Conservation (phyloP, 2,888 invertebrate genomes). For the Agrypnus murinus region DNA sequence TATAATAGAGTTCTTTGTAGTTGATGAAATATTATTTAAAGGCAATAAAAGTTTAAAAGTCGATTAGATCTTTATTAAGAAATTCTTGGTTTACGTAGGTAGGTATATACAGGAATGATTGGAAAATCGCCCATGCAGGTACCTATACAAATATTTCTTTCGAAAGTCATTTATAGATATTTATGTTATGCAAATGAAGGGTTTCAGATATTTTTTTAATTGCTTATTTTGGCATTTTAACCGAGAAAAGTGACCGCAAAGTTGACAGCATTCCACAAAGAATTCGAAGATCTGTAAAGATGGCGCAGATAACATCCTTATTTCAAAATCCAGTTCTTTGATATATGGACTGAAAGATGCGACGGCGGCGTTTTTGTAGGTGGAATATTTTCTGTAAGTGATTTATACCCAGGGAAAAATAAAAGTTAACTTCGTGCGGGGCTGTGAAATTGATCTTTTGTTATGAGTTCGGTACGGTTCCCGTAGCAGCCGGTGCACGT, state of each 20-base stretch:
- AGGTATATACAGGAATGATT: too few relatives aligned
- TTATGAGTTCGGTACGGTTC: slow-evolving; percentile 34
- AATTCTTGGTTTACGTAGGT: too few relatives aligned
- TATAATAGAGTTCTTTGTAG: too few relatives aligned
- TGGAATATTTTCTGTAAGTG: slow-evolving; percentile 34
- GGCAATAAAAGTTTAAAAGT: too few relatives aligned
- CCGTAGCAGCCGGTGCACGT: slow-evolving; percentile 20
- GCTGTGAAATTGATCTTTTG: slow-evolving; percentile 49
- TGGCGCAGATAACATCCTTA: slow-evolving; percentile 8
- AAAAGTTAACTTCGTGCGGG: slow-evolving; percentile 46
- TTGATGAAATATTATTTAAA: too few relatives aligned
- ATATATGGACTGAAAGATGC: slow-evolving; percentile 19
- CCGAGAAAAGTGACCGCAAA: slow-evolving; percentile 34
- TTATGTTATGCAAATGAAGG: neutral
- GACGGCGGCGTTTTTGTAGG: slow-evolving; percentile 41
- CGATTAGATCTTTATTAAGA: too few relatives aligned
- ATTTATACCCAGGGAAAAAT: slow-evolving; percentile 48
- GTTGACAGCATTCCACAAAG: slow-evolving; percentile 42
- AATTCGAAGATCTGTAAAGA: slow-evolving; percentile 41
- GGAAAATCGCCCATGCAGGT: too few relatives aligned
- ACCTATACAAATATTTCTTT: too few relatives aligned
- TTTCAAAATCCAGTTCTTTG: slow-evolving; percentile 32
- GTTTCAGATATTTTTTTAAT: neutral
- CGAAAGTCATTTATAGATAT: too few relatives aligned
- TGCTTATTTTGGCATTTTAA: slow-evolving; percentile 19